Percentiles rank a stretch among this genome's conserved stretches.
Evolutionary conservation across 2,113 vertebrate genomes (phyloP).

Genomic region (Channa argus): DNA sequence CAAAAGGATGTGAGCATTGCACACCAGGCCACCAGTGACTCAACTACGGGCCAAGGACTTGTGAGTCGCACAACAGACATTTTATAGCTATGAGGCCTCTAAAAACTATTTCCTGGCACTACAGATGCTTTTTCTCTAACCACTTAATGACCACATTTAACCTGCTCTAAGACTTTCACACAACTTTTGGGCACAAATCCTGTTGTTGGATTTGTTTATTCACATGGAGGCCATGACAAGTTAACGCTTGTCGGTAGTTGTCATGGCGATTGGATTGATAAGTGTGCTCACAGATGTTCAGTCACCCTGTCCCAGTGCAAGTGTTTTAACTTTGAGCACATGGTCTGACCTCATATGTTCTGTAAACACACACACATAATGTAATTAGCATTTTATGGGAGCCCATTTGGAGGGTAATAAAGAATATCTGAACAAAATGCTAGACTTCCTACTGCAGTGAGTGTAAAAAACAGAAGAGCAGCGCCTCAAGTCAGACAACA

Average conservation of each 20-base stretch:
- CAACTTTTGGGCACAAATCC: too few relatives aligned
- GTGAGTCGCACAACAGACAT: slow-evolving; percentile 47
- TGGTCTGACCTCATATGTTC: slow-evolving; percentile 68
- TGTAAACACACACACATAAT: slow-evolving; percentile 55
- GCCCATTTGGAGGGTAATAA: slow-evolving; percentile 31
- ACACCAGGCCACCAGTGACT: slow-evolving; percentile 56
- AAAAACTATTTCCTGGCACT: slow-evolving; percentile 58
- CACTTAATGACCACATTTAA: slow-evolving; percentile 51
- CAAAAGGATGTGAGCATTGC: slow-evolving; percentile 55
- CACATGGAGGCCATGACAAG: slow-evolving; percentile 59
- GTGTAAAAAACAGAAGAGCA: slow-evolving; percentile 22
- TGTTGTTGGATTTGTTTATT: slow-evolving; percentile 53
- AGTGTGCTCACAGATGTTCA: slow-evolving; percentile 70
- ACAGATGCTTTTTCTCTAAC: slow-evolving; percentile 56
- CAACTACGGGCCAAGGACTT: slow-evolving; percentile 53
- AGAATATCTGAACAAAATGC: slow-evolving; percentile 10
- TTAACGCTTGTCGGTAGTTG: slow-evolving; percentile 48
- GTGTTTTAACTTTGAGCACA: slow-evolving; percentile 63
- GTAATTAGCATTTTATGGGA: slow-evolving; percentile 66
- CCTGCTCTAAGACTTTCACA: not conserved
- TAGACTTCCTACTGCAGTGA: slow-evolving; percentile 9
- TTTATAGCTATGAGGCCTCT: slow-evolving; percentile 55
- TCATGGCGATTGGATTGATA: slow-evolving; percentile 59
- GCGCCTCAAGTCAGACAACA: slow-evolving; percentile 39
- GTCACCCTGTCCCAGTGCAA: slow-evolving; percentile 38